These are phyloP conservation scores for Dendrocincla tyrannina DNA, from an alignment of 2,797 vertebrate species.

Conservation along the genomic window DNA sequence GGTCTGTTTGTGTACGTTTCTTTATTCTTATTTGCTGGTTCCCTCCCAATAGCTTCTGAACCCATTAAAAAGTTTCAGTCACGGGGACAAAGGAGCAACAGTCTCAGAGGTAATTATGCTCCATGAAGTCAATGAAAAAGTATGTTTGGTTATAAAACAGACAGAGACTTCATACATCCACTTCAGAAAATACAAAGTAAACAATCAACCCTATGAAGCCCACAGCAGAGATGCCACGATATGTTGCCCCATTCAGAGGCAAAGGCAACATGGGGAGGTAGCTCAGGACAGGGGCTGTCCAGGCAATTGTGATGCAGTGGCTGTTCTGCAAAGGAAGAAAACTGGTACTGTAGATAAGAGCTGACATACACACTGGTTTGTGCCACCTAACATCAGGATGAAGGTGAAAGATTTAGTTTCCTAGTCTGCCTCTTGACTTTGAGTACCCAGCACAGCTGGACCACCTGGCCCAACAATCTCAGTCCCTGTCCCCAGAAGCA, in stretches of 20 bases:
- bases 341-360: background rate
- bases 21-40: conserved; percentile 29
- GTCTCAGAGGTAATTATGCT: background rate
- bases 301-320: background rate
- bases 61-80: background rate
- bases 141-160: background rate
- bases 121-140: background rate
- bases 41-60: conserved; percentile 5
- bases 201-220: background rate
- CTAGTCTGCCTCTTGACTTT: background rate
- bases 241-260: background rate
- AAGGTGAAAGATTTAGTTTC: background rate
- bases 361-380: background rate
- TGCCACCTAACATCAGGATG: background rate
- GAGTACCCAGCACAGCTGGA: background rate
- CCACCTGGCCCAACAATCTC: background rate
- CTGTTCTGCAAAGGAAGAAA: background rate
- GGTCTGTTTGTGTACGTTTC: background rate
- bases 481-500: background rate
- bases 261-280: fast-evolving
- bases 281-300: background rate
- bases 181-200: background rate
- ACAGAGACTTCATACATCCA: background rate
- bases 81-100: background rate
- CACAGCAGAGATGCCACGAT: fast-evolving